Base-by-base conservation (phyloP, 2,888 invertebrate genomes). In the Euspilapteryx auroguttella region DNA sequence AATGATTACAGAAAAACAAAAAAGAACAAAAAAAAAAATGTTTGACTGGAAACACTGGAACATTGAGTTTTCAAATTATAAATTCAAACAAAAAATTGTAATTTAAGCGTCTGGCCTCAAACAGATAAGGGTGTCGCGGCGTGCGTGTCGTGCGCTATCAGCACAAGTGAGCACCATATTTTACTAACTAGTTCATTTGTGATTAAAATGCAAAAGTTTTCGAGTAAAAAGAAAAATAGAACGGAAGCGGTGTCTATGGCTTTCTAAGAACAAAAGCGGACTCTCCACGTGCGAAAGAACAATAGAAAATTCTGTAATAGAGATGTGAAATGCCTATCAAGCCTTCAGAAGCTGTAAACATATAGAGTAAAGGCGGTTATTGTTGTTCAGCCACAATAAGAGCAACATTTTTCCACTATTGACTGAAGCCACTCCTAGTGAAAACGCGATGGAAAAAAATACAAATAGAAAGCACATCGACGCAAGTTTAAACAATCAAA, bases 401-500 rank as follows among this genome's bases (percentile, higher is more conserved):
- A 58, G 65, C 49, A 58, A 65, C 63, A 66, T 68, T 66, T 61
- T 71, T 66, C 62, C 27, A 31, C 27, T 31, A 66, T 64, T 65
- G 66, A 68, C 59, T 69, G 63, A 58, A 59, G 56, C 68, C 63
- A 58, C 64, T 69, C 61, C 51, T 52, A 71, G 68, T 62, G 64
- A 66, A 66, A 68, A 59, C 55, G 42, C 51, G 49, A 49, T 58
- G 56, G 65, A 58, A 64, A 29, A 65, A 64, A 64, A 63, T 66
- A 64, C 63, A 49, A 51, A 15, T 14, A 49, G 58, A 66, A 62
- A 62, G 66, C 64, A 57, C 73, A 71, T 75, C 65, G 69, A 66
- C 64, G 68, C 69, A 63, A 69, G 69, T 61, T 69, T 68, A 73
- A 69, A 75, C 71, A 75, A 75, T 73, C 73, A 68, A 61, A 64